Conservation (phyloP, 2,113 vertebrate species). For the Eurypyga helias region DNA sequence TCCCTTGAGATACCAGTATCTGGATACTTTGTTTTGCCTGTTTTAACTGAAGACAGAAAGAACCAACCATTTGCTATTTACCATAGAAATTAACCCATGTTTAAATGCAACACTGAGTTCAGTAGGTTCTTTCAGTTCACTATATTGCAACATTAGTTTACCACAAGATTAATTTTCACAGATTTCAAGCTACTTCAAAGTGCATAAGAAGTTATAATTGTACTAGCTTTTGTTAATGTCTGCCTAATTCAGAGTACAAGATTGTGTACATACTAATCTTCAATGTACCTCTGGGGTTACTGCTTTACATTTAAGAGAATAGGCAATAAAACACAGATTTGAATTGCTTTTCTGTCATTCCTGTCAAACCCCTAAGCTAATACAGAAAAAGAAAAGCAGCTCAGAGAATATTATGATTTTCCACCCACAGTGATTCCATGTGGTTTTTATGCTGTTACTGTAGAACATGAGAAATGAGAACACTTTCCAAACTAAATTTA, state of each 20-base stretch:
- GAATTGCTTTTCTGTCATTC: not conserved
- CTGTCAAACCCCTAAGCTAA: not conserved
- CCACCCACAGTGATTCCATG: not conserved
- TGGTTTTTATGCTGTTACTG: not conserved
- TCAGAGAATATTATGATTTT: not conserved
- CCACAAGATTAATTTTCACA: not conserved
- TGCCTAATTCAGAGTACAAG: not conserved
- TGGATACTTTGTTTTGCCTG: not conserved
- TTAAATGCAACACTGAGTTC: not conserved
- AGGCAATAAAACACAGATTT: not conserved
- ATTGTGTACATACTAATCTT: not conserved
- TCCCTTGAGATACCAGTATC: not conserved
- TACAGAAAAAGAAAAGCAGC: not conserved
- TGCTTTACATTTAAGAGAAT: not conserved
- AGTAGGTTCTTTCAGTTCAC: not conserved
- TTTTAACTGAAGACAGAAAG: not conserved
- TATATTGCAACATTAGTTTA: not conserved
- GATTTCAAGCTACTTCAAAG: not conserved
- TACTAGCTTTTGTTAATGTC: not conserved
- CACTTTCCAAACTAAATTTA: not conserved
- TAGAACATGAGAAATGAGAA: not conserved
- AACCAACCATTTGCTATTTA: not conserved
- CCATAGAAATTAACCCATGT: not conserved
- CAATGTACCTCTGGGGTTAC: not conserved
- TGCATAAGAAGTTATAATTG: not conserved